Conservation (phyloP, 2,797 vertebrate species). For the Yasuhikotakia modesta region DNA sequence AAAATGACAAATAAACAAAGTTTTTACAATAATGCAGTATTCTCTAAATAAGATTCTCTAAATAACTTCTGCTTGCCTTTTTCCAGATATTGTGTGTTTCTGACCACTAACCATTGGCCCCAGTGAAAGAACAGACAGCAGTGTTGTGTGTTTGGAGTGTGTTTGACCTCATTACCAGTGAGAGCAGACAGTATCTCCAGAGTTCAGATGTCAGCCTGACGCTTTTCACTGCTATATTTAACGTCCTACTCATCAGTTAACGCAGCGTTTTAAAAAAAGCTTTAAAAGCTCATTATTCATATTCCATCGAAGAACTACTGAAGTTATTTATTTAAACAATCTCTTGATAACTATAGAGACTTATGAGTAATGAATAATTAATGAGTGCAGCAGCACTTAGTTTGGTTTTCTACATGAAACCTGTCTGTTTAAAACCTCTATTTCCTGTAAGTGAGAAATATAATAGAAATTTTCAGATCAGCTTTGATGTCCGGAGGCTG, state of each 20-base stretch:
- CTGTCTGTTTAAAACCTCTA: slow-evolving; percentile 55
- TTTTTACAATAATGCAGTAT: too few species aligned
- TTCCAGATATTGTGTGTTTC: background rate
- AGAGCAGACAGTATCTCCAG: slow-evolving; percentile 19
- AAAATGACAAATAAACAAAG: too few species aligned
- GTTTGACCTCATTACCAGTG: slow-evolving; percentile 42
- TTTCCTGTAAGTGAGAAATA: slow-evolving; percentile 64
- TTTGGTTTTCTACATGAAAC: slow-evolving; percentile 67
- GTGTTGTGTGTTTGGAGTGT: background rate
- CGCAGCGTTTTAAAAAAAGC: slow-evolving; percentile 72
- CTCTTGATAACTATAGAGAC: slow-evolving; percentile 66
- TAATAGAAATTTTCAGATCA: slow-evolving; percentile 59
- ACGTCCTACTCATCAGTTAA: slow-evolving; percentile 67
- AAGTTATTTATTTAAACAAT: slow-evolving; percentile 80
- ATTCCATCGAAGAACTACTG: slow-evolving; percentile 65
- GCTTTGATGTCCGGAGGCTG: slow-evolving; percentile 40
- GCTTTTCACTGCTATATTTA: slow-evolving; percentile 64
- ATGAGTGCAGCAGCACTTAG: slow-evolving; percentile 74
- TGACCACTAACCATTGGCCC: background rate
- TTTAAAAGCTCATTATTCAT: slow-evolving; percentile 69
- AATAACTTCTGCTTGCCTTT: background rate
- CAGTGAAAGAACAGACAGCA: background rate
- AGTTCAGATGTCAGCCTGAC: slow-evolving; percentile 17
- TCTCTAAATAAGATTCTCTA: too few species aligned
- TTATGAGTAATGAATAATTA: slow-evolving; percentile 76